Evolutionary conservation across 1,140 invertebrate genomes (phyloP).

Genomic region (Subanguina moxae): DNA sequence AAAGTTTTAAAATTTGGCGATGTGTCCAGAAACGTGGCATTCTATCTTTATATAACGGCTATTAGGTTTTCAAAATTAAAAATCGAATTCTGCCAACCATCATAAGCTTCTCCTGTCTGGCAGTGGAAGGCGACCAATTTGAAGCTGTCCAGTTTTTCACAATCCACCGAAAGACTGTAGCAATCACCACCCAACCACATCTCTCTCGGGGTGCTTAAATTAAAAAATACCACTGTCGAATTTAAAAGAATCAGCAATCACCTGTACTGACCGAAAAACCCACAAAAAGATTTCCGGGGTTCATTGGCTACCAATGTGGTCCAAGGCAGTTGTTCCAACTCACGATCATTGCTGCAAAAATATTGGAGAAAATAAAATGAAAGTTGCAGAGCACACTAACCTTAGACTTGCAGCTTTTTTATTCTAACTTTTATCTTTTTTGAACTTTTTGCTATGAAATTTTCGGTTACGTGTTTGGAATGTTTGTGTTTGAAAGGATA

Average conservation of each 20-base stretch:
- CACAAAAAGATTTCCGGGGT: slow-evolving; percentile 18
- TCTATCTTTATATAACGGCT: no score
- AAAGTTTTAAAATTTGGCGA: no score
- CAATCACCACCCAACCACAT: slow-evolving; percentile 26
- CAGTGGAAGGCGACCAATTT: slow-evolving; percentile 23
- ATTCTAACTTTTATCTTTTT: no score
- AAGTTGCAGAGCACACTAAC: no score
- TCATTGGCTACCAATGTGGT: slow-evolving; percentile 21
- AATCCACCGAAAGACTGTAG: slow-evolving; percentile 31
- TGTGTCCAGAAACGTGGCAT: no score
- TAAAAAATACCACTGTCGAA: not conserved
- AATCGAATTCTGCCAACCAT: slow-evolving; percentile 13
- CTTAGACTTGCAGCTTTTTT: no score
- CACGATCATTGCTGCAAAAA: not conserved
- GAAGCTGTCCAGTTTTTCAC: slow-evolving; percentile 14
- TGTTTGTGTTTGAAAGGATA: no score
- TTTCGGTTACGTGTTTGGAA: no score
- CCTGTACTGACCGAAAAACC: slow-evolving; percentile 22
- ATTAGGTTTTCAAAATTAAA: no score
- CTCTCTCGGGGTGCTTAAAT: slow-evolving; percentile 15
- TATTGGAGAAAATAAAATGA: no score
- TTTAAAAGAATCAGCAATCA: not conserved
- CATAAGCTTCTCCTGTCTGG: slow-evolving; percentile 24
- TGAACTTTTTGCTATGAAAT: no score
- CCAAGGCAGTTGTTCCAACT: slow-evolving; percentile 18